Percentiles rank a stretch among this genome's conserved stretches.
Conservation (phyloP, 1,140 invertebrate genomes). For the Homarus americanus region DNA sequence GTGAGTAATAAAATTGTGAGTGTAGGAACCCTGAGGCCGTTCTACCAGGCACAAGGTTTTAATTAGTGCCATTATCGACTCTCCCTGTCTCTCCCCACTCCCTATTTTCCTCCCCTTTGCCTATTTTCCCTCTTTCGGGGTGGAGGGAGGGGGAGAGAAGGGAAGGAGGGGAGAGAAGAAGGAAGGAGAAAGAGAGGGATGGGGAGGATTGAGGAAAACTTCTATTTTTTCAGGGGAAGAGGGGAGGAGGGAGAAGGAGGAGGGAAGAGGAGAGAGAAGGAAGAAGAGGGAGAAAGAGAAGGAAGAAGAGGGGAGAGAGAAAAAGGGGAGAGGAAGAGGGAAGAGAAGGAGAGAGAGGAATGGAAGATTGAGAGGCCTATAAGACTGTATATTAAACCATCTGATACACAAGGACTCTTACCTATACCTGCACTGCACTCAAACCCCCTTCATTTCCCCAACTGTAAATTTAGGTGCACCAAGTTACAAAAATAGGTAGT, state of each 20-base stretch:
- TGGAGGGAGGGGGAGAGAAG: neutral
- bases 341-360: neutral
- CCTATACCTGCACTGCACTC: no score
- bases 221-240: neutral
- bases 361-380: no score
- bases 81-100: conserved; percentile 31
- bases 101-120: conserved; percentile 36
- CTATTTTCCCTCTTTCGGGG: neutral
- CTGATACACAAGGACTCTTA: no score
- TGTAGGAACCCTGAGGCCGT: conserved; percentile 27
- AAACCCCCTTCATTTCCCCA: no score
- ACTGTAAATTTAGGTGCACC: no score
- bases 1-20: neutral
- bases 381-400: no score
- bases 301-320: neutral
- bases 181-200: neutral
- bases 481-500: no score
- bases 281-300: neutral
- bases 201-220: neutral
- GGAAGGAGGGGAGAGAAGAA: neutral
- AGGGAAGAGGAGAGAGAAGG: neutral
- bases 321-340: no score
- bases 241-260: neutral
- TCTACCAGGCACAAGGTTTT: conserved; percentile 55
- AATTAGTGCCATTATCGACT: conserved; percentile 46